A percentile compares a stretch with the other conserved stretches of the same genome.
Conservation (phyloP, 2,113 vertebrate species). For the Hippocampus zosterae region DNA sequence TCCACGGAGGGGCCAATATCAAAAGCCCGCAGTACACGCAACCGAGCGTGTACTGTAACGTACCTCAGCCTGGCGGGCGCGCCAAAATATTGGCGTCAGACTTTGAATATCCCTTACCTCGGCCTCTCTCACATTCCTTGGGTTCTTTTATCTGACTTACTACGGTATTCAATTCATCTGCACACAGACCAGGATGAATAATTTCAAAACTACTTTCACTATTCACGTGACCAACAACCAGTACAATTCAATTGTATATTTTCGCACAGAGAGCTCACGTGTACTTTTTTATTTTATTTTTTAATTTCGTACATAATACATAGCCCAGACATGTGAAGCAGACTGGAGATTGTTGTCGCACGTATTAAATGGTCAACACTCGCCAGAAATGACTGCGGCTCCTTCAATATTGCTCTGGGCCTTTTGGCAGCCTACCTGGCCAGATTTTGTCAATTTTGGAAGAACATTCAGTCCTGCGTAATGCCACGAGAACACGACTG, state of each 20-base stretch:
- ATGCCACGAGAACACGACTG: background rate
- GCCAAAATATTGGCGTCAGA: conserved; percentile 24
- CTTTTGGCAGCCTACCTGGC: background rate
- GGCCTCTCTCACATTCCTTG: conserved; percentile 47
- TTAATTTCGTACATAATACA: no score
- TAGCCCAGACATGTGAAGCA: no score
- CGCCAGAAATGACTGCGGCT: background rate
- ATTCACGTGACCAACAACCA: background rate
- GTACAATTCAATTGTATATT: no score
- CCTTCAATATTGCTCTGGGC: background rate
- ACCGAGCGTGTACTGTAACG: conserved; percentile 23
- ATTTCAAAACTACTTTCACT: background rate
- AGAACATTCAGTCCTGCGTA: background rate
- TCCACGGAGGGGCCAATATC: conserved; percentile 55
- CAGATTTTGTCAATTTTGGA: background rate
- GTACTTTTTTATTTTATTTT: no score
- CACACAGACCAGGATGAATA: no score
- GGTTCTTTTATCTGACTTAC: conserved; percentile 58
- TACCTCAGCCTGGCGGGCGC: conserved; percentile 9
- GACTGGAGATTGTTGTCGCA: no score
- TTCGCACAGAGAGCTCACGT: no score
- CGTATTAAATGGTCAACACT: background rate
- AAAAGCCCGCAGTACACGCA: conserved; percentile 59
- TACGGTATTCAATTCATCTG: conserved; percentile 21
- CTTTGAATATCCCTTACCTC: conserved; percentile 20